A percentile compares a stretch with the other conserved stretches of the same genome.
phyloP scores from a whole-genome alignment of 1,140 invertebrate species.

The Eriocheir sinensis region DNA sequence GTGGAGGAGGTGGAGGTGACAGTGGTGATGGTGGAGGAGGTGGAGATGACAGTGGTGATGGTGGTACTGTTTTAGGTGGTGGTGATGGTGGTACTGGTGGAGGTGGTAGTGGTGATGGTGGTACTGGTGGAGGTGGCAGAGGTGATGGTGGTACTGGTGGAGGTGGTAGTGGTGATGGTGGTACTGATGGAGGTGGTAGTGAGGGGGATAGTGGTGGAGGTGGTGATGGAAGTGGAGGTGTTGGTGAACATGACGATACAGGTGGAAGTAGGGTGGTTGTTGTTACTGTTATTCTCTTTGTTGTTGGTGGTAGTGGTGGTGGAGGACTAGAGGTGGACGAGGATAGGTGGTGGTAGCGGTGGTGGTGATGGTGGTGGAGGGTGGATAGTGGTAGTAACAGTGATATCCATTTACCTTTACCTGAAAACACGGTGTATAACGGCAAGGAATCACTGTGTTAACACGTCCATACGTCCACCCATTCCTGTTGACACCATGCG shows the following conservation, averaged over 20 bases:
- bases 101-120: not conserved
- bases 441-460: no score
- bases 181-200: not conserved
- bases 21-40: not conserved
- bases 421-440: no score
- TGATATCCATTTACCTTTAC: not conserved
- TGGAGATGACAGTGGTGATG: conserved; percentile 19
- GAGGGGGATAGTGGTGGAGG: not conserved
- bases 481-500: no score
- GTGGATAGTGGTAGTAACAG: not conserved
- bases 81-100: no score
- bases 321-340: no score
- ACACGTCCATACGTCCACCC: no score
- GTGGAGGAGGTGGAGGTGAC: not conserved
- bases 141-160: not conserved
- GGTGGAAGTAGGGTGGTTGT: no score
- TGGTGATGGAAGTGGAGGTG: no score
- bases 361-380: conserved; percentile 5
- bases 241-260: no score
- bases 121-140: not conserved
- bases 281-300: no score
- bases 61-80: not conserved
- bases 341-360: not conserved
- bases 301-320: no score
- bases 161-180: not conserved